Percentiles rank a stretch among this genome's conserved stretches.
Evolutionary conservation across 2,113 vertebrate species (phyloP).

Genomic region (Macquaria ambigua): DNA sequence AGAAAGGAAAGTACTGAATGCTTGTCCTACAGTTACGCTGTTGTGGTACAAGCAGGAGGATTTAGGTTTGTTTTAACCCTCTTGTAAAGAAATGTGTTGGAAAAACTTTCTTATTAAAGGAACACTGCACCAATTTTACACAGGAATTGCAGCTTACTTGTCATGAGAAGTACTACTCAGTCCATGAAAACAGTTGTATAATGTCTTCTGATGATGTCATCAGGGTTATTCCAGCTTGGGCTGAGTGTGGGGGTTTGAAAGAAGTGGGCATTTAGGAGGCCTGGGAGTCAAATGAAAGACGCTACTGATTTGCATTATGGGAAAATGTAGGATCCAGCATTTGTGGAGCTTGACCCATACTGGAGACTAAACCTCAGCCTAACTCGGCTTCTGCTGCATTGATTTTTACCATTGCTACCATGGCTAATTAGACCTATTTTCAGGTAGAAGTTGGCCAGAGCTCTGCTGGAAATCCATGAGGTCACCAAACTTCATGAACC

Average conservation of each 20-base stretch:
- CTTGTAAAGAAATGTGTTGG: neutral
- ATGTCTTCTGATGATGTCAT: neutral
- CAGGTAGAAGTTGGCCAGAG: neutral
- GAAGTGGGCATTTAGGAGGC: neutral
- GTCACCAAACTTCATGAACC: neutral
- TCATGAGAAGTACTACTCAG: neutral
- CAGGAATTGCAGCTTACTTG: neutral
- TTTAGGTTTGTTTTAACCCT: neutral
- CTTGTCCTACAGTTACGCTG: neutral
- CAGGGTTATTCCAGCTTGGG: neutral
- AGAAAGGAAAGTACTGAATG: neutral
- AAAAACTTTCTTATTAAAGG: neutral
- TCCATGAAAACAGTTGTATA: neutral
- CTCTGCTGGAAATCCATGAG: neutral
- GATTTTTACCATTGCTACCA: neutral
- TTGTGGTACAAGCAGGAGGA: neutral
- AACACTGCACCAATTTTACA: neutral
- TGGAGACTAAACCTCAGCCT: neutral
- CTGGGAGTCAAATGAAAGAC: neutral
- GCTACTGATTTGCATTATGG: neutral
- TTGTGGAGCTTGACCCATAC: neutral
- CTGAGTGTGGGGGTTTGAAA: neutral
- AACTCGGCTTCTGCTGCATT: neutral
- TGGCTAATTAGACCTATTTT: neutral
- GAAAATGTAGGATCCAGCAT: neutral